Evolutionary conservation across 2,797 vertebrate species (phyloP).

Genomic region (Leptodactylus fallax): DNA sequence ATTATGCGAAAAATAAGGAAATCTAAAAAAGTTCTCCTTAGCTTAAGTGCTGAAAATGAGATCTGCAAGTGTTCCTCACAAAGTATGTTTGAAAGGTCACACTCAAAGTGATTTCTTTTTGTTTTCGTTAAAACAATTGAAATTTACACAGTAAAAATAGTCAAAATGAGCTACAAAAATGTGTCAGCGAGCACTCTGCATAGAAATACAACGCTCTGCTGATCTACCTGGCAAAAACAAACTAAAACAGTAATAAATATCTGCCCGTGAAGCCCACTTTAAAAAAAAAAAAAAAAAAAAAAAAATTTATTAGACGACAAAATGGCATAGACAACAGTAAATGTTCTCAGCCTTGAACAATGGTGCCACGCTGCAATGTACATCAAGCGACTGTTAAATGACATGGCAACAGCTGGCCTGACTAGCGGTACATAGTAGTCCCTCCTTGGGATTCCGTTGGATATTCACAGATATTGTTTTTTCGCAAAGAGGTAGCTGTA

Average conservation of each 20-base stretch:
- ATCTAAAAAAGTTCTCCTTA: conserved; percentile 72
- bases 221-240: conserved; percentile 73
- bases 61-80: conserved; percentile 80
- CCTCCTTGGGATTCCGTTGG: conserved; percentile 89
- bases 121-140: conserved; percentile 71
- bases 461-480: conserved; percentile 98
- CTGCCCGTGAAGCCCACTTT: conserved; percentile 72
- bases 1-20: conserved; percentile 73
- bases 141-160: conserved; percentile 74
- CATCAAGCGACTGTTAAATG: conserved; percentile 79
- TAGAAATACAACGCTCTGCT: conserved; percentile 79
- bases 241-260: conserved; percentile 79
- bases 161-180: conserved; percentile 70
- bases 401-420: conserved; percentile 96
- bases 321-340: conserved; percentile 70
- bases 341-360: conserved; percentile 74
- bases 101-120: conserved; percentile 74
- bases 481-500: conserved; percentile 99
- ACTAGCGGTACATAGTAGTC: conserved; percentile 88
- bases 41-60: conserved; percentile 79
- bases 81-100: conserved; percentile 73
- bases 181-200: conserved; percentile 81
- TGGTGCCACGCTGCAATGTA: conserved; percentile 65
- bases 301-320: no score
- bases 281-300: conserved; percentile 71